Conservation (phyloP, 2,888 invertebrate genomes). For the Heliconius hortense region DNA sequence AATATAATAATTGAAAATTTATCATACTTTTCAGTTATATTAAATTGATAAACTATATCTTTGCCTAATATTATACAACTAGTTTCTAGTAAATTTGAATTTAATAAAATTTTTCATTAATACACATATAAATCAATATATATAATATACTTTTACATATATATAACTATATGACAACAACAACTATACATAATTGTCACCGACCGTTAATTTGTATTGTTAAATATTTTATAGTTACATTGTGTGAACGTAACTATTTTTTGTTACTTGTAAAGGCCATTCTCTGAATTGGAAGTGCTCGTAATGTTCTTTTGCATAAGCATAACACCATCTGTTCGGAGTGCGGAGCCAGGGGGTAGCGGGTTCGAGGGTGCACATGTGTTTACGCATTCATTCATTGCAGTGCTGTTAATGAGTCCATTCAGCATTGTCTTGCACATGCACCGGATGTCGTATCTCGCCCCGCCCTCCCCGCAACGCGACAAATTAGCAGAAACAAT, state of each 20-base stretch:
- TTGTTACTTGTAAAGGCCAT: constrained; percentile 57
- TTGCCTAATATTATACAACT: no score
- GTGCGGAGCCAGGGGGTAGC: constrained; percentile 60
- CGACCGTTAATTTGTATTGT: not conserved
- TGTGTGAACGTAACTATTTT: constrained; percentile 22
- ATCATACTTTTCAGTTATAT: not conserved
- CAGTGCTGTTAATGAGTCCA: constrained; percentile 76
- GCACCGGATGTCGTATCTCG: constrained; percentile 69
- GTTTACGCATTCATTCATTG: constrained; percentile 77
- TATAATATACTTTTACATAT: not conserved
- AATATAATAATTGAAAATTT: not conserved
- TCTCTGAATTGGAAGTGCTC: constrained; percentile 75
- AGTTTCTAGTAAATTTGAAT: no score
- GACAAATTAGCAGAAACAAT: constrained; percentile 72
- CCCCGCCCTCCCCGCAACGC: constrained; percentile 51
- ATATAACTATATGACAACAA: not conserved
- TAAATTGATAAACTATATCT: not conserved
- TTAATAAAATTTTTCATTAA: no score
- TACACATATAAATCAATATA: no score
- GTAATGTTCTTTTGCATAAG: constrained; percentile 73
- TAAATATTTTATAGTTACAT: not conserved
- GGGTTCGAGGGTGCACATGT: constrained; percentile 64
- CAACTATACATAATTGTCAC: not conserved
- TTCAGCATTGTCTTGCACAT: constrained; percentile 79
- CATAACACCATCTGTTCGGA: constrained; percentile 61